phyloP scores from a whole-genome alignment of 2,888 invertebrate genomes.

The Schizotus pectinicornis region DNA sequence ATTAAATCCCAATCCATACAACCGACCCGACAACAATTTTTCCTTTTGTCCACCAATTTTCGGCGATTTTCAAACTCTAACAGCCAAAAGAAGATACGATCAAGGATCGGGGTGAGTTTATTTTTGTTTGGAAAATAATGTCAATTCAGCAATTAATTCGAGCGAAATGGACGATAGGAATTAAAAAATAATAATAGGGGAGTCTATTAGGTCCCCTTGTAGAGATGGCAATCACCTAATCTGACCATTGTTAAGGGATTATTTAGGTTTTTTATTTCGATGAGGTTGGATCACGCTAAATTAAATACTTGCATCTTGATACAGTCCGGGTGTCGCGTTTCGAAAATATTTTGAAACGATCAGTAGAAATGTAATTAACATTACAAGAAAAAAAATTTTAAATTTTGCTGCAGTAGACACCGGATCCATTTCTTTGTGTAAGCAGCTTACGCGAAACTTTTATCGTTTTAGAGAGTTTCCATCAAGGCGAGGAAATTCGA shows the following conservation, averaged over 20 bases:
- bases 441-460: too few species aligned
- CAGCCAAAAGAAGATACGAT: neutral
- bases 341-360: too few species aligned
- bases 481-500: constrained; percentile 13
- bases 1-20: constrained; percentile 17
- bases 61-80: neutral
- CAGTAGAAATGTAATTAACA: too few species aligned
- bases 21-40: neutral
- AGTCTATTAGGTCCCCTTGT: constrained; percentile 21
- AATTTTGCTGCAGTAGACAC: too few species aligned
- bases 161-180: constrained; percentile 9
- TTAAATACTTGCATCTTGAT: constrained; percentile 25
- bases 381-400: too few species aligned
- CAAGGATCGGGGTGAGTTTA: neutral
- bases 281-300: constrained; percentile 24
- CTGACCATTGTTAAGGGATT: constrained; percentile 24
- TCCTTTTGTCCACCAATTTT: neutral
- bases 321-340: neutral
- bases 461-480: neutral
- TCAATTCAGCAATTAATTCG: constrained; percentile 3
- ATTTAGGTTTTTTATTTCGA: constrained; percentile 9
- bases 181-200: constrained; percentile 26
- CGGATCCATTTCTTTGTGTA: too few species aligned
- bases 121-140: neutral
- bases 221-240: constrained; percentile 27